Percentiles rank a stretch among this genome's conserved stretches.
Conservation (phyloP, 2,113 vertebrate genomes). For the Atlantisia rogersi region DNA sequence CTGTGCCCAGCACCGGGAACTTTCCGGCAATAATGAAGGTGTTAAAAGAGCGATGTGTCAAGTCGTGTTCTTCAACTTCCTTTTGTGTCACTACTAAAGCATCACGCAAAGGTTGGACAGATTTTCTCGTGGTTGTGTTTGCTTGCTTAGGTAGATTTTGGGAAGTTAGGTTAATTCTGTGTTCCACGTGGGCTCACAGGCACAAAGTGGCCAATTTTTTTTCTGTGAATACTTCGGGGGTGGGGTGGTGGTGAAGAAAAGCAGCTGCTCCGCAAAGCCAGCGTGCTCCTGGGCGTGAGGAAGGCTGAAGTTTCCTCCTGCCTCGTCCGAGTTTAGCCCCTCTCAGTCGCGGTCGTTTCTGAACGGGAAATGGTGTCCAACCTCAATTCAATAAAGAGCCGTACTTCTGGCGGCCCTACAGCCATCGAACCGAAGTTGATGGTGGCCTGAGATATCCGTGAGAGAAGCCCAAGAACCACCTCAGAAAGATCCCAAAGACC, state of each 20-base stretch:
- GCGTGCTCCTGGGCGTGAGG: not conserved
- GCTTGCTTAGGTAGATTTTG: not conserved
- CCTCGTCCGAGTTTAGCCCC: not conserved
- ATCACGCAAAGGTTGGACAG: not conserved
- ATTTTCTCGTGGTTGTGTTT: not conserved
- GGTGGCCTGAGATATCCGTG: not conserved
- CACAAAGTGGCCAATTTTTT: not conserved
- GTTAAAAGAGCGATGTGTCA: not conserved
- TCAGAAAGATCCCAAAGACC: not conserved
- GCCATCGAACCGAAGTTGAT: not conserved
- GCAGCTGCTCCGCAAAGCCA: not conserved
- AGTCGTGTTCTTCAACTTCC: slow-evolving; percentile 10
- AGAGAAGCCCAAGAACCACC: not conserved
- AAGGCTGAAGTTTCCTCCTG: not conserved
- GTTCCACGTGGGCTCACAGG: not conserved
- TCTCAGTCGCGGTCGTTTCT: not conserved
- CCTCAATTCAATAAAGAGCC: not conserved
- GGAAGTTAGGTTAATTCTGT: not conserved
- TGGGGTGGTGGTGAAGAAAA: not conserved
- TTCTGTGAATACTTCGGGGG: not conserved
- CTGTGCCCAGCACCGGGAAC: slow-evolving; percentile 13
- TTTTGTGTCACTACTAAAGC: not conserved
- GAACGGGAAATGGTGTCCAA: not conserved
- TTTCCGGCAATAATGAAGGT: slow-evolving; percentile 13
- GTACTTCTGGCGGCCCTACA: not conserved